phyloP scores from a whole-genome alignment of 2,113 vertebrate genomes.

The Cepphus grylle region DNA sequence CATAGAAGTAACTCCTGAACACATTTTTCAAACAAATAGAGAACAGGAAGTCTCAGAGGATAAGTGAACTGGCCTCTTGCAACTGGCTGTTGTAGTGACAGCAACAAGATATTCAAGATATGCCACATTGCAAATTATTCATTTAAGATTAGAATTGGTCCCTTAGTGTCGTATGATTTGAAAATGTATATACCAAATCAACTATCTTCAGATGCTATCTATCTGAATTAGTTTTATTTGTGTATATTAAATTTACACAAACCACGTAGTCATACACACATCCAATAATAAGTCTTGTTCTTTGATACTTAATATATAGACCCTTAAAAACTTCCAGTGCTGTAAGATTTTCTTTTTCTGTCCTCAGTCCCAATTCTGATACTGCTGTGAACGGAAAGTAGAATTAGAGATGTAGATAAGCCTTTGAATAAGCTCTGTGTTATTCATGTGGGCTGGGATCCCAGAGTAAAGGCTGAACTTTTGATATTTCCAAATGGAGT shows the following conservation, averaged over 20 bases:
- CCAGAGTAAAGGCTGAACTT: background rate
- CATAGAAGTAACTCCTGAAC: background rate
- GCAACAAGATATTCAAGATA: background rate
- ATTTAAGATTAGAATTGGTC: background rate
- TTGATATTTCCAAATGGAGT: background rate
- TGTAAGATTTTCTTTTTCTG: background rate
- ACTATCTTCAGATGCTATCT: background rate
- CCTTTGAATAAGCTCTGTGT: background rate
- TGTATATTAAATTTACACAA: background rate
- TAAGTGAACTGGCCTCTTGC: background rate
- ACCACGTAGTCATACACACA: background rate
- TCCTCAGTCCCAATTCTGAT: background rate
- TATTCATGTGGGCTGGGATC: background rate
- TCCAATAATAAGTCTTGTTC: background rate
- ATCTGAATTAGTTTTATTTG: too few species aligned
- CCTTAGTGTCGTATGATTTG: background rate
- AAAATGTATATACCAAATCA: background rate
- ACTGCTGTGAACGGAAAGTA: background rate
- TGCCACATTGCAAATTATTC: background rate
- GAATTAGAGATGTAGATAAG: background rate
- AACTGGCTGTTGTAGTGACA: background rate
- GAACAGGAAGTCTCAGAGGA: background rate
- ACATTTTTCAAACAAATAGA: background rate
- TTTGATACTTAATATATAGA: background rate
- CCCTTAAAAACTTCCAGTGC: background rate